These are phyloP conservation scores for Drosophila asahinai DNA, from an alignment of 1,140 invertebrate genomes.

Conservation along the genomic window DNA sequence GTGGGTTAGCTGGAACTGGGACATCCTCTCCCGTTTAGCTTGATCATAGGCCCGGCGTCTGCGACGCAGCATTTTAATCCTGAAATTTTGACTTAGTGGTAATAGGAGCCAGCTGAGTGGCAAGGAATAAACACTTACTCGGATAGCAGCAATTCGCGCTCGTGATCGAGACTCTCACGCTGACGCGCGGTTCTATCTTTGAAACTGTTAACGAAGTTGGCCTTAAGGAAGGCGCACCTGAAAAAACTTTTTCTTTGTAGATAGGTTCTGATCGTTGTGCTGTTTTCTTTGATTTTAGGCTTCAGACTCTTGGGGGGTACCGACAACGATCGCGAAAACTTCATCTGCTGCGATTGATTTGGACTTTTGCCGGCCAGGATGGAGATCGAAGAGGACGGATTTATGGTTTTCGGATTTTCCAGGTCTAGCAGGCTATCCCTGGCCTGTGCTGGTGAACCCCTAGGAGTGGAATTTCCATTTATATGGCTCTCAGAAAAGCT, in stretches of 20 bases:
- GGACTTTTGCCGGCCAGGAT: no score
- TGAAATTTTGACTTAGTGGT: slow-evolving; percentile 1
- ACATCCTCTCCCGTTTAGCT: slow-evolving; percentile 18
- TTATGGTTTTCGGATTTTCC: no score
- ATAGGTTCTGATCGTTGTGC: no score
- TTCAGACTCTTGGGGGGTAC: no score
- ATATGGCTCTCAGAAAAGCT: no score
- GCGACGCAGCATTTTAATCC: slow-evolving; percentile 21
- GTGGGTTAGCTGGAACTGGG: slow-evolving; percentile 2
- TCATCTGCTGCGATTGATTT: no score
- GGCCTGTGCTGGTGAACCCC: no score
- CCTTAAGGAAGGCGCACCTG: slow-evolving; percentile 24
- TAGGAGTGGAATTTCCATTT: no score
- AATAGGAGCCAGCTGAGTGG: not conserved
- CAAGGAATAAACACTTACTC: slow-evolving; percentile 31
- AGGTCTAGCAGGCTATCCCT: no score
- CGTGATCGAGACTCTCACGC: not conserved
- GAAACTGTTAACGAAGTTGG: slow-evolving; percentile 21
- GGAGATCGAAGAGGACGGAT: no score
- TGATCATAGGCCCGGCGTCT: slow-evolving; percentile 34
- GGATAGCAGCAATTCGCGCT: not conserved
- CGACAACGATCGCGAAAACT: no score
- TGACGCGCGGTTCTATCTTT: not conserved
- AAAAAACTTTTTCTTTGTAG: slow-evolving; percentile 12
- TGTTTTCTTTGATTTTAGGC: no score